Percentiles rank a stretch among this genome's conserved stretches.
phyloP scores from a whole-genome alignment of 2,888 invertebrate species.

The Noctua comes region DNA sequence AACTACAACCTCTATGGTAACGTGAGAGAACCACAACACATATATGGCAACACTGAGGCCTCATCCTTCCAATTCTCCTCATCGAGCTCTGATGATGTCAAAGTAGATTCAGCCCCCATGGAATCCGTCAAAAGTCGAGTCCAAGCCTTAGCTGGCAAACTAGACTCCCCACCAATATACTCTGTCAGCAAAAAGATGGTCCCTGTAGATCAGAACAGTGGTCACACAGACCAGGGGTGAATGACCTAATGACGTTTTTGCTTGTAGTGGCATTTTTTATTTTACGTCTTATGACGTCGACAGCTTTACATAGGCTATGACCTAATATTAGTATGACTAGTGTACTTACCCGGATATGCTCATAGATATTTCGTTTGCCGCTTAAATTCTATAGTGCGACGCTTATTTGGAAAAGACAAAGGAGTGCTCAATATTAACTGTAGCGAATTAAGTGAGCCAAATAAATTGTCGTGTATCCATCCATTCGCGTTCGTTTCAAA shows the following conservation, averaged over 20 bases:
- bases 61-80: constrained; percentile 76
- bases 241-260: constrained; percentile 65
- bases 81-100: constrained; percentile 80
- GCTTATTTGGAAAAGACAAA: constrained; percentile 81
- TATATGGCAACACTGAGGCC: constrained; percentile 86
- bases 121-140: constrained; percentile 87
- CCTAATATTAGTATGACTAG: constrained; percentile 67
- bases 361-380: constrained; percentile 73
- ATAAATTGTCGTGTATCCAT: constrained; percentile 70
- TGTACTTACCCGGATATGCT: constrained; percentile 76
- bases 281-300: constrained; percentile 68
- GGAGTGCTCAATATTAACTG: constrained; percentile 69
- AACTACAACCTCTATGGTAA: constrained; percentile 88
- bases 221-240: constrained; percentile 83
- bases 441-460: constrained; percentile 71
- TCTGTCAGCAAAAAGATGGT: constrained; percentile 86
- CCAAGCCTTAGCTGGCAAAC: constrained; percentile 84
- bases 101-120: constrained; percentile 82
- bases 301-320: constrained; percentile 81
- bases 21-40: constrained; percentile 84
- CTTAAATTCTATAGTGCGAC: constrained; percentile 72
- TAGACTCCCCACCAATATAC: constrained; percentile 85
- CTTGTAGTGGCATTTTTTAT: constrained; percentile 79
- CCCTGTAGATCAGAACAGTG: constrained; percentile 80
- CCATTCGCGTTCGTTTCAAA: constrained; percentile 60